phyloP scores from a whole-genome alignment of 2,888 invertebrate genomes.

The Agonopterix heracliana region DNA sequence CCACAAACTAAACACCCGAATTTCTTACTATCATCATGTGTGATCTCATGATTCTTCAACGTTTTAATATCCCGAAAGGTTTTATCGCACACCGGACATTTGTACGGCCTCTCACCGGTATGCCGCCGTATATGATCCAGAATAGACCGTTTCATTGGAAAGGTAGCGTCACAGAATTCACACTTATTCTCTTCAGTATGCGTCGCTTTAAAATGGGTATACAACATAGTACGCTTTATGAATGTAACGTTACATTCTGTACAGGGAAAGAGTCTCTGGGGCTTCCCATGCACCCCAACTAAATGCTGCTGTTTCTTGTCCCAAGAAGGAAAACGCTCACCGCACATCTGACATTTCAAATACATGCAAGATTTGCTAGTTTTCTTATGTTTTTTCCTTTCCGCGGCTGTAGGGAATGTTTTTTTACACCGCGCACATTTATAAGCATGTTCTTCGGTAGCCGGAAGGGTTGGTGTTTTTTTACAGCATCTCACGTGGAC shows the following conservation, averaged over 20 bases:
- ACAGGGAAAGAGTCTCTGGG: constrained; percentile 16
- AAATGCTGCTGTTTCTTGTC: constrained; percentile 21
- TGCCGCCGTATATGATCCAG: neutral
- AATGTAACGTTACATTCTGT: constrained; percentile 16
- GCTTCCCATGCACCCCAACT: constrained; percentile 18
- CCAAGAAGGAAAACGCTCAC: constrained; percentile 20
- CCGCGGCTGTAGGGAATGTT: constrained; percentile 8
- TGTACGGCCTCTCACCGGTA: neutral
- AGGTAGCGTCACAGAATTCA: neutral
- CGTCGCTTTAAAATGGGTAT: neutral
- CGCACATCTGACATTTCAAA: constrained; percentile 19
- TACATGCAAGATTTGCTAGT: constrained; percentile 16
- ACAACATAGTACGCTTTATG: neutral
- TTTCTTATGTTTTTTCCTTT: constrained; percentile 22
- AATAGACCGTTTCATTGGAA: neutral
- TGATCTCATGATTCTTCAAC: neutral
- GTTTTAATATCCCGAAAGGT: neutral
- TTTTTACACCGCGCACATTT: neutral
- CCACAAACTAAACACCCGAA: neutral
- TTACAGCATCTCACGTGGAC: constrained; percentile 1
- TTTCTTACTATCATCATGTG: constrained; percentile 2
- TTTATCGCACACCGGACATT: neutral
- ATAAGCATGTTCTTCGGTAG: neutral
- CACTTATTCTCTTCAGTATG: constrained; percentile 1
- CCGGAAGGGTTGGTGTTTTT: neutral